Base-by-base conservation (phyloP, 2,797 vertebrate species). In the Thamnophis elegans region DNA sequence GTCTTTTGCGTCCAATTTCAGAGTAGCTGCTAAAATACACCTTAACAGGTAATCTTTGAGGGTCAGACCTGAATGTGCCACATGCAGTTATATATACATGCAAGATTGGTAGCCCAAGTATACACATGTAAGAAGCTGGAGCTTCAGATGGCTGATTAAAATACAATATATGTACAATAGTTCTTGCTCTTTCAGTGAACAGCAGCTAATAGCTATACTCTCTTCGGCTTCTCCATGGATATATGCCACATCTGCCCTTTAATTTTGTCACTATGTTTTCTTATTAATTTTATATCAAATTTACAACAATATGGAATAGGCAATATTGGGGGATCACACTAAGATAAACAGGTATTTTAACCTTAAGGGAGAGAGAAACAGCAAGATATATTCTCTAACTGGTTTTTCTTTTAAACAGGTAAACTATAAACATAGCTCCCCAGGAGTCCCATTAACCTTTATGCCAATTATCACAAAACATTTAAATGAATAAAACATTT, bases 401-500 rank as follows among this genome's bases (percentile, higher is more conserved):
- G 89, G 54, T 94, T 93, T 90, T 94, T 51, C 20, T 92, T 88
- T 59, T 92, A 60, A 93, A 87, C 36, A 88, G 59, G 26, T 86
- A 89, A n/a, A 20, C 53, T 91, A 92, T 91, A n/a, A 18, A 13
- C 87, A 59, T 90, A 56, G n/a, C 11, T 95, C 89, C 42, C 62
- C 86, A 54, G 88, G 59, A 36, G 87, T 42, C 20, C 86, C 47
- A 73, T 65, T 86, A 94, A 93, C 1, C 47, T 18, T 89, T 54
- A 55, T 65, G 53, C 58, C 0, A 1, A 8, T 55, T 93, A 93
- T 93, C 60, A 88, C 53, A 54, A 85, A 32, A 22, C 86, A 85
- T 93, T 47, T 93, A 91, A 94, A 85, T 59, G 65, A 95, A 93
- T 91, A 92, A 91, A 94, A 93, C 88, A 28, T 91, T 96, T 51